Evolutionary conservation across 2,797 vertebrate species (phyloP).

Genomic region (Alfaro cultratus): DNA sequence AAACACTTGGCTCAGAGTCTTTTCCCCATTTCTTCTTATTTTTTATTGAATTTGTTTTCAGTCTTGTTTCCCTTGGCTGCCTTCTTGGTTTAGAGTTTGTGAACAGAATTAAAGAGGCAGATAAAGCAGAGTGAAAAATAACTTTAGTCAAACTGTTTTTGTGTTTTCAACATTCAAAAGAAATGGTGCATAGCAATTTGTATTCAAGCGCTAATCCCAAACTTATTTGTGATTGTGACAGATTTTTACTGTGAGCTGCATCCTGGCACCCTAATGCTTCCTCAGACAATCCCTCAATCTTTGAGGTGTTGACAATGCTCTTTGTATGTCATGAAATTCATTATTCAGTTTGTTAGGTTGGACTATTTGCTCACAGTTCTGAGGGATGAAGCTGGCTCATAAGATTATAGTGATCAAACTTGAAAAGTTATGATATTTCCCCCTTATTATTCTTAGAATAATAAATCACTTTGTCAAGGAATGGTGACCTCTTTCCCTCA

Average conservation of each 20-base stretch:
- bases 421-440: slow-evolving; percentile 31
- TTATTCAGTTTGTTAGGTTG: slow-evolving; percentile 51
- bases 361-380: slow-evolving; percentile 45
- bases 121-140: slow-evolving; percentile 38
- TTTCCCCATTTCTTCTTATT: slow-evolving; percentile 30
- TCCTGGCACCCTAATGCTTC: slow-evolving; percentile 1
- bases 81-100: slow-evolving; percentile 49
- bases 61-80: slow-evolving; percentile 66
- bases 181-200: neutral
- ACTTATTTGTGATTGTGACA: neutral
- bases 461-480: slow-evolving; percentile 56
- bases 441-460: slow-evolving; percentile 61
- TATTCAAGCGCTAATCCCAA: slow-evolving; percentile 17
- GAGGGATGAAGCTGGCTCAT: slow-evolving; percentile 58
- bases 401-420: slow-evolving; percentile 61
- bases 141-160: slow-evolving; percentile 32
- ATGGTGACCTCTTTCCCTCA: slow-evolving; percentile 36
- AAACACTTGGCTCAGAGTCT: slow-evolving; percentile 50
- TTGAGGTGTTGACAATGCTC: slow-evolving; percentile 29
- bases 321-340: slow-evolving; percentile 32
- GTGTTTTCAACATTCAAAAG: slow-evolving; percentile 9
- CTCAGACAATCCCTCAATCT: slow-evolving; percentile 15
- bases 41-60: slow-evolving; percentile 1
- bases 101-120: slow-evolving; percentile 36
- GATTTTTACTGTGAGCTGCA: neutral